Percentiles rank a stretch among this genome's conserved stretches.
These are phyloP conservation scores for Seriola aureovittata DNA, from an alignment of 2,113 vertebrate genomes.

Conservation along the genomic window DNA sequence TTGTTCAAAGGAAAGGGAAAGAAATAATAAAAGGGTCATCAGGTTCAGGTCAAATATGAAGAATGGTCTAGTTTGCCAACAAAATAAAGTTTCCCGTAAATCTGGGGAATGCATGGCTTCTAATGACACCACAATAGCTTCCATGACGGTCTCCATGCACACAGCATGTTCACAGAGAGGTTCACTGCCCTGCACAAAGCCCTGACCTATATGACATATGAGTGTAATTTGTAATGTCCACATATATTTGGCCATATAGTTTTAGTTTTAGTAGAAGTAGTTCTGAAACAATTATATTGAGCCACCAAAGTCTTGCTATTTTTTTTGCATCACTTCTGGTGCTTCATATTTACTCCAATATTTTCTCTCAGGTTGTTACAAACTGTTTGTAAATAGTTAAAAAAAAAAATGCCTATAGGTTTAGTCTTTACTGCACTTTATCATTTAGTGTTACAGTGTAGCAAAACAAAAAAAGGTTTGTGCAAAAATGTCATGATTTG, in stretches of 20 bases:
- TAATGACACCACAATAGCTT: neutral
- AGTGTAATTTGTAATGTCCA: neutral
- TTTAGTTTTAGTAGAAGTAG: neutral
- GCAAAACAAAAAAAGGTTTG: neutral
- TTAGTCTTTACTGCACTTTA: neutral
- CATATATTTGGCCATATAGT: neutral
- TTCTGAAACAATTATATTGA: neutral
- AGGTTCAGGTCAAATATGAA: constrained; percentile 11
- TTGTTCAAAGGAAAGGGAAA: constrained; percentile 20
- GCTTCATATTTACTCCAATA: too few species aligned
- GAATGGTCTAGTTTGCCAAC: neutral
- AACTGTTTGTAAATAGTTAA: neutral
- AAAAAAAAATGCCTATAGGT: neutral
- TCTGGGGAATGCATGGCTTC: constrained; percentile 13
- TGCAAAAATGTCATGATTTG: neutral
- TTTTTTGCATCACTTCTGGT: neutral
- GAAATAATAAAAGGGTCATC: constrained; percentile 15
- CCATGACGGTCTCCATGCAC: neutral
- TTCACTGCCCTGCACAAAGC: neutral
- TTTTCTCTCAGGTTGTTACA: neutral
- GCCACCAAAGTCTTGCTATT: too few species aligned
- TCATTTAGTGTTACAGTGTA: neutral
- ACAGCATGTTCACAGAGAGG: neutral
- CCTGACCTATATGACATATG: neutral
- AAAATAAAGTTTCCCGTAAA: constrained; percentile 3